Base-by-base conservation (phyloP, 2,113 vertebrate species). In the Cyanoramphus novaezelandiae region DNA sequence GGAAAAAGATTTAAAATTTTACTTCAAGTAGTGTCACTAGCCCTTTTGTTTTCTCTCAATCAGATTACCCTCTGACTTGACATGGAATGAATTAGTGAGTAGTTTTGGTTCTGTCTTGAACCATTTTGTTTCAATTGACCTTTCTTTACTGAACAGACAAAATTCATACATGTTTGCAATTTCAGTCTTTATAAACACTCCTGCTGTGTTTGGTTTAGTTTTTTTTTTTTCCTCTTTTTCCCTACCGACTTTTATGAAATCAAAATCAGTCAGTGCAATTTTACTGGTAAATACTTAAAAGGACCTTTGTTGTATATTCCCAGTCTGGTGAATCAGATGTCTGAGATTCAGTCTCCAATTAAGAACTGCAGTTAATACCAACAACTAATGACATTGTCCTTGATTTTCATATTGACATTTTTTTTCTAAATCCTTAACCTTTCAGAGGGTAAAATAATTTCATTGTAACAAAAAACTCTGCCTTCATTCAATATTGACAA, bases 41-140 rank as follows among this genome's bases (percentile, higher is more conserved):
- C 52, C 5, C 2, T 15, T 83, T 72, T 57, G 2, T 39, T 70
- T 57, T 67, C 23, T 43, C 11, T 12, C 12, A 28, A 70, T 67
- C 12, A 46, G 39, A 8, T 29, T 55, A 55, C 19, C 35, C 33
- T 53, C 47, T 12, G 8, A 76, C 50, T 15, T 79, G 15, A 19
- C 18, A 41, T 2, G 20, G 41, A 11, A 63, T 29, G 7, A 49
- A 59, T 60, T 63, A 90, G 14, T 0, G 0, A 53, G 11, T 37
- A 53, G 16, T 41, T 90, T 28, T 82, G 2, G 5, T 85, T 28
- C 37, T 87, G 41, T 37, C 9, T 14, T 39, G 39, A 39, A 39
- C 39, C 8, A 68, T 59, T 71, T 59, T 64, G 1, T 2, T 85
- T 67, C n/a, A 88, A 17, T 18, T 65, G 7, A 2, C 4, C 31